These are phyloP conservation scores for Semicossyphus pulcher DNA, from an alignment of 2,113 vertebrate genomes.

Conservation along the genomic window DNA sequence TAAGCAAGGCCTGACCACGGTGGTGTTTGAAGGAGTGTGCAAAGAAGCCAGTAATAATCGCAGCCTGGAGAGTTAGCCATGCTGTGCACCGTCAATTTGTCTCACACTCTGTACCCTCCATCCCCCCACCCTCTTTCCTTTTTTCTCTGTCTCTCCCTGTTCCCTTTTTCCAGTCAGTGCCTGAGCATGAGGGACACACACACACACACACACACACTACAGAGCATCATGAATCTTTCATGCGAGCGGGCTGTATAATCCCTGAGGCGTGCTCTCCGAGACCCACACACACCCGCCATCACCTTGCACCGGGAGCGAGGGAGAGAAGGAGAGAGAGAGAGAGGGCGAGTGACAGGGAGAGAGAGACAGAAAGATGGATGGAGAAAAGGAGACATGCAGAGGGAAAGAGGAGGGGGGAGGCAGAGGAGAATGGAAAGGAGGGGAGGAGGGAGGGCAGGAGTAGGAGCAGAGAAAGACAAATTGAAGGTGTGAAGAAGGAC, in stretches of 20 bases:
- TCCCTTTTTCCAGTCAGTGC: constrained; percentile 75
- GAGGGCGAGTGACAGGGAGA: constrained; percentile 30
- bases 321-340: constrained; percentile 40
- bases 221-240: constrained; percentile 87
- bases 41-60: constrained; percentile 65
- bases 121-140: constrained; percentile 44
- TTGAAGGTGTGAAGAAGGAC: constrained; percentile 72
- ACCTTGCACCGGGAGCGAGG: constrained; percentile 73
- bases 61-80: constrained; percentile 65
- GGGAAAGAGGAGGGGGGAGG: constrained; percentile 19
- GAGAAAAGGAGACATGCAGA: constrained; percentile 40
- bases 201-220: constrained; percentile 48
- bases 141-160: constrained; percentile 68
- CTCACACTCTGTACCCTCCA: constrained; percentile 70
- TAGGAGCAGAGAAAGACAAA: constrained; percentile 71
- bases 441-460: constrained; percentile 10
- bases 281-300: constrained; percentile 77
- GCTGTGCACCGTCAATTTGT: constrained; percentile 78
- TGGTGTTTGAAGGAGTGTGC: constrained; percentile 52
- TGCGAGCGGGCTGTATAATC: constrained; percentile 83
- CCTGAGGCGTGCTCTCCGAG: constrained; percentile 82
- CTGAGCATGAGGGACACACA: constrained; percentile 57
- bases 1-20: constrained; percentile 36
- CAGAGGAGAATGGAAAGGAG: constrained; percentile 8
- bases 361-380: constrained; percentile 62